phyloP scores from a whole-genome alignment of 2,797 vertebrate species.

The Etheostoma nigrum region DNA sequence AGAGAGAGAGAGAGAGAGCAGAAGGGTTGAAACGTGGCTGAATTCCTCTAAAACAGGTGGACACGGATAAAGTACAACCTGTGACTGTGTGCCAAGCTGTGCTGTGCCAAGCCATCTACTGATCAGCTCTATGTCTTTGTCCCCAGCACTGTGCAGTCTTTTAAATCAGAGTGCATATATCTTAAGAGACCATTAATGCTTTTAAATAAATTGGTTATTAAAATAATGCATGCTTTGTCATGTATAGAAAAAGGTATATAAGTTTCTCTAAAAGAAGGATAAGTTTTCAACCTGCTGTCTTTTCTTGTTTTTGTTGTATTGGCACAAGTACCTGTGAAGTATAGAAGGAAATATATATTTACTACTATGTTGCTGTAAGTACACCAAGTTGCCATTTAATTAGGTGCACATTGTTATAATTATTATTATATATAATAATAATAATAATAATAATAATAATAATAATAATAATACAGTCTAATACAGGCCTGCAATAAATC shows the following conservation, averaged over 20 bases:
- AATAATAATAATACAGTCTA: background rate
- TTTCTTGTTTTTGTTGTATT: background rate
- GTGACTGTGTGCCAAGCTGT: constrained; percentile 15
- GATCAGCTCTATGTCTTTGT: constrained; percentile 33
- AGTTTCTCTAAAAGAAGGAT: background rate
- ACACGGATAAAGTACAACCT: constrained; percentile 29
- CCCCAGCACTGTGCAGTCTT: constrained; percentile 12
- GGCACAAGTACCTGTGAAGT: background rate
- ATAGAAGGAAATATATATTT: background rate
- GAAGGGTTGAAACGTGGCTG: constrained; percentile 1
- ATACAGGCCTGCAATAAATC: no score
- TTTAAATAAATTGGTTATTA: background rate
- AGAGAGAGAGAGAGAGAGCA: no score
- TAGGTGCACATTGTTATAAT: no score
- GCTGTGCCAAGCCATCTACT: constrained; percentile 27
- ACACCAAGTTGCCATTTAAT: background rate
- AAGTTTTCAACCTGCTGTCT: no score
- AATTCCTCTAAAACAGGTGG: constrained; percentile 27
- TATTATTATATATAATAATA: no score
- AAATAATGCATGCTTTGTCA: background rate
- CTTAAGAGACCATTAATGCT: constrained; percentile 7
- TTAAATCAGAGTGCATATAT: background rate
- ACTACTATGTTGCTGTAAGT: background rate
- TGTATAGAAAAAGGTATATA: background rate
- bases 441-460: no score